Evolutionary conservation across 2,888 invertebrate genomes (phyloP).

Genomic region (Agriotes lineatus): DNA sequence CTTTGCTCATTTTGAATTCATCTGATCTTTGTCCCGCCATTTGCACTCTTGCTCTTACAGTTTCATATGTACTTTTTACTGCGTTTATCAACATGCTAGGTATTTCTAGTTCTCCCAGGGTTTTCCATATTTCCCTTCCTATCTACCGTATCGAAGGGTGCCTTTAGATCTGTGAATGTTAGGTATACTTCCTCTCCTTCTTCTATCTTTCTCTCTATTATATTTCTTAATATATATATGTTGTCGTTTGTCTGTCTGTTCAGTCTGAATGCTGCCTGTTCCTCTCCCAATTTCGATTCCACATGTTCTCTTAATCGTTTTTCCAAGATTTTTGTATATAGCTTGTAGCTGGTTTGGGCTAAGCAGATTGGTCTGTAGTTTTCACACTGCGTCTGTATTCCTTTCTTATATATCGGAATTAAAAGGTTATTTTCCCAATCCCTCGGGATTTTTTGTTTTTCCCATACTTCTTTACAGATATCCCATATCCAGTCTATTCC

Average conservation of each 20-base stretch:
- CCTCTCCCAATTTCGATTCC: neutral
- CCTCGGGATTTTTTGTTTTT: neutral
- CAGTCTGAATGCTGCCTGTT: neutral
- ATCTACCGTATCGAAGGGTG: neutral
- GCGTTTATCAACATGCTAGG: neutral
- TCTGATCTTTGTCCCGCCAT: neutral
- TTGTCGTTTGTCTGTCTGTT: neutral
- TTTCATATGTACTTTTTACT: neutral
- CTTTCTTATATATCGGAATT: neutral
- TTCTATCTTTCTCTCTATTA: constrained; percentile 8
- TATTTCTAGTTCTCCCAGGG: neutral
- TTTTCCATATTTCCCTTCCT: neutral
- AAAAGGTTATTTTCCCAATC: neutral
- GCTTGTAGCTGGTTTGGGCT: neutral
- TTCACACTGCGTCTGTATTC: constrained; percentile 1
- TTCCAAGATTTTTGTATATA: neutral
- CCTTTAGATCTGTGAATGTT: neutral
- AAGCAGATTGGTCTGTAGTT: neutral
- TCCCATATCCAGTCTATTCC: constrained; percentile 7
- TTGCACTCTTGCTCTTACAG: neutral
- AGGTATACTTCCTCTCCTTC: neutral
- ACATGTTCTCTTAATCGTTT: neutral
- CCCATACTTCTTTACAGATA: constrained; percentile 4
- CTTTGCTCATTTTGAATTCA: neutral
- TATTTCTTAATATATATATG: too few relatives aligned